phyloP scores from a whole-genome alignment of 2,113 vertebrate species.

The Uria lomvia region DNA sequence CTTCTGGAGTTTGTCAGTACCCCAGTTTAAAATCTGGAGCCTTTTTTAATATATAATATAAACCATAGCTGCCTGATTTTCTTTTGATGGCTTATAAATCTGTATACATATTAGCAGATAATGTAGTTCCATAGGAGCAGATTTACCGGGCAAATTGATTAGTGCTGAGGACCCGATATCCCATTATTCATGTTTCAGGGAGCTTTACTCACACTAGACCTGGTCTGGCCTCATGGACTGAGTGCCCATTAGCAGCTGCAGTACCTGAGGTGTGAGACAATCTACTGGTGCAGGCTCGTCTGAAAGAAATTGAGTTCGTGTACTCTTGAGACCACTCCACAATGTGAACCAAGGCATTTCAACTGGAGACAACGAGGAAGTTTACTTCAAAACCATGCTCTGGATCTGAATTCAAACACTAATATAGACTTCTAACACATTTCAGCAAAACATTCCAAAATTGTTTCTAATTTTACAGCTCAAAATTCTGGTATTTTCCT shows the following conservation, averaged over 20 bases:
- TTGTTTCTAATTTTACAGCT: not conserved
- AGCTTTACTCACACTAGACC: not conserved
- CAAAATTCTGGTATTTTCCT: not conserved
- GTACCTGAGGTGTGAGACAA: not conserved
- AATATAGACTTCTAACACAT: not conserved
- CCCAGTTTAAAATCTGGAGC: not conserved
- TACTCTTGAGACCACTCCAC: not conserved
- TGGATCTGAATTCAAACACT: not conserved
- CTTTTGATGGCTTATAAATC: not conserved
- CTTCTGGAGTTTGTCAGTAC: not conserved
- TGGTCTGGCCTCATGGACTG: not conserved
- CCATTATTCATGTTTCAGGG: not conserved
- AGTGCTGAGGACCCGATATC: not conserved
- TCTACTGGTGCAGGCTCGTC: not conserved
- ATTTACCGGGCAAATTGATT: not conserved
- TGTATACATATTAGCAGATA: not conserved
- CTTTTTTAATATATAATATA: not conserved
- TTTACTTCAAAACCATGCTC: not conserved
- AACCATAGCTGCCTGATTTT: not conserved
- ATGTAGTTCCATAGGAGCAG: not conserved
- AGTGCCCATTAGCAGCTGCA: not conserved
- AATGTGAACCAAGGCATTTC: not conserved
- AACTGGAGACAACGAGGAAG: not conserved
- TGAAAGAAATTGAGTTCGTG: not conserved
- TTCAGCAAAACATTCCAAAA: not conserved